phyloP scores from a whole-genome alignment of 2,797 vertebrate species.

The Syngnathus rostellatus region DNA sequence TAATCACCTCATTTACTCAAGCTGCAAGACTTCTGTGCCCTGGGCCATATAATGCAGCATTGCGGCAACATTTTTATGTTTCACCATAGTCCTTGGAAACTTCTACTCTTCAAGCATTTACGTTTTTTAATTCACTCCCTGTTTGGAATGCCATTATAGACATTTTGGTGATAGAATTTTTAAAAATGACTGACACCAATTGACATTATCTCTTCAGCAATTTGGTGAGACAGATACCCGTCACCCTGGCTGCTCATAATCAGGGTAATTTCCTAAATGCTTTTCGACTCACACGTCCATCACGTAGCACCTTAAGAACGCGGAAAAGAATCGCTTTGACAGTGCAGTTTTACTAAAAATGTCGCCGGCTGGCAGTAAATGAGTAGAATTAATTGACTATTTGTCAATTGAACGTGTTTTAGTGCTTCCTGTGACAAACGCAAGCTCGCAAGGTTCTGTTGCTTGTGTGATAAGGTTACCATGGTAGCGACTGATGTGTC shows the following conservation, averaged over 20 bases:
- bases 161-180: conserved; percentile 22
- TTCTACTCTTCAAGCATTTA: conserved; percentile 11
- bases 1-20: conserved; percentile 65
- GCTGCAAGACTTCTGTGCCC: conserved; percentile 47
- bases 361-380: background rate
- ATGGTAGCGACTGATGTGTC: conserved; percentile 33
- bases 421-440: background rate
- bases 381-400: conserved; percentile 1
- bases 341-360: conserved; percentile 7
- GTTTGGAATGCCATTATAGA: conserved; percentile 25
- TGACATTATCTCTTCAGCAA: conserved; percentile 42
- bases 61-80: conserved; percentile 20
- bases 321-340: conserved; percentile 19
- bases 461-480: conserved; percentile 36
- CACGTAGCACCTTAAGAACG: conserved; percentile 23
- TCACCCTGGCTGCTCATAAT: conserved; percentile 26
- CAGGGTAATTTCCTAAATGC: conserved; percentile 45
- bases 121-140: conserved; percentile 20
- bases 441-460: conserved; percentile 9
- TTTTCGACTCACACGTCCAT: conserved; percentile 35
- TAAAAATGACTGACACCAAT: conserved; percentile 47
- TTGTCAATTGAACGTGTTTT: conserved; percentile 4
- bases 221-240: conserved; percentile 41
- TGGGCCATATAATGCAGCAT: conserved; percentile 42
- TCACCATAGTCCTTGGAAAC: background rate